Evolutionary conservation across 2,113 vertebrate species (phyloP).

Genomic region (Xerus inauris): DNA sequence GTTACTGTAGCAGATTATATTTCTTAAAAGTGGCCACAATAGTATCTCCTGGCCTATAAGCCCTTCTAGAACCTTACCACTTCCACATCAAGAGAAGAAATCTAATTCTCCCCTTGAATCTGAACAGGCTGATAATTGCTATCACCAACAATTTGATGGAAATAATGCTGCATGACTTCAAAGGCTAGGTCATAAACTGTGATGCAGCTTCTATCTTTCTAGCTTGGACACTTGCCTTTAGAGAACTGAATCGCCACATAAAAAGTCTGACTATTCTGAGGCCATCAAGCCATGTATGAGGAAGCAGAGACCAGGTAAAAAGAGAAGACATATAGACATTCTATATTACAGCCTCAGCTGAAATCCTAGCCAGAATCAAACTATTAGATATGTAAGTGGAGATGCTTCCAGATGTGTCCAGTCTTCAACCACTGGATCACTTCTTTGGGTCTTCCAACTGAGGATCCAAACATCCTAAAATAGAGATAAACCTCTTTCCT

Average conservation of each 20-base stretch:
- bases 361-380: slow-evolving; percentile 9
- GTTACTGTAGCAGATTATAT: background rate
- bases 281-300: background rate
- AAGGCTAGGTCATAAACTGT: background rate
- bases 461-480: background rate
- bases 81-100: background rate
- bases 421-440: background rate
- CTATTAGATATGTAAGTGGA: background rate
- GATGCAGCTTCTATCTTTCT: background rate
- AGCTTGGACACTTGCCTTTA: background rate
- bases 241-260: background rate
- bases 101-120: background rate
- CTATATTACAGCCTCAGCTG: background rate
- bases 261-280: background rate
- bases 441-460: background rate
- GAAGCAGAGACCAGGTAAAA: background rate
- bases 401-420: slow-evolving; percentile 22
- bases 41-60: background rate
- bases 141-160: background rate
- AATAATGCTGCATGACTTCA: background rate
- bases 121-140: background rate
- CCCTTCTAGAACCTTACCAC: background rate
- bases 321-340: background rate
- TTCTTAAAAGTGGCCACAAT: background rate
- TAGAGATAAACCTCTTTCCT: background rate